Base-by-base conservation (phyloP, 1,140 invertebrate genomes). In the Apis laboriosa region DNA sequence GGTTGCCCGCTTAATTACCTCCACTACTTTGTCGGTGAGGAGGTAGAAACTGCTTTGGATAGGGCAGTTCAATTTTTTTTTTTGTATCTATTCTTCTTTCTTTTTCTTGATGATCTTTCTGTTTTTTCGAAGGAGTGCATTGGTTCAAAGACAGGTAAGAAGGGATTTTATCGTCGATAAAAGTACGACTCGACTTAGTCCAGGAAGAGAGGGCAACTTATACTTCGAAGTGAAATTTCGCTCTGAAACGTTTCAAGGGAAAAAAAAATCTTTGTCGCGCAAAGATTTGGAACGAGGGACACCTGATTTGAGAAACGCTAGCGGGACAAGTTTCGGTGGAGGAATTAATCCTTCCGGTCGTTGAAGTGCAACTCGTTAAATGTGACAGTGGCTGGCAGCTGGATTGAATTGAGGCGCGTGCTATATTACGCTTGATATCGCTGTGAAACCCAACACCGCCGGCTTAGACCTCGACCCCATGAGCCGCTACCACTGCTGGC, bases 1-100 rank as follows among this genome's bases (percentile, higher is more conserved):
- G 80, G 73, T 88, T 90, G 85, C 89, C 82, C 83, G 84, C 89
- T 92, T 92, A 93, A 93, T 93, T 93, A 91, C 88, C 84, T 74
- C 88, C 84, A 72, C 70, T 60, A 87, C 85, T 84, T 86, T 86
- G 75, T 87, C 64, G 66, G 58, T 64, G 24, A 68, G 75, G 53
- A 76, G 76, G 71, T 79, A 77, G n/a, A 43, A 11, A 24, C 28
- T 11, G 17, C 43, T 55, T 56, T n/a, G 49, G 64, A 11, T 17
- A 19, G 34, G 3, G 34, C 34, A 43, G 34, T 43, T 4, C 34
- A 43, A 43, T 43, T 43, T 43, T 43, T 43, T 43, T 43, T 34
- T 34, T 34, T 4, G 3, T 3, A 2, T 2, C 34, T 34, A 43
- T 43, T 43, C 34, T 2, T 34, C 4, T 34, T 34, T 34, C 34